phyloP scores from a whole-genome alignment of 2,113 vertebrate species.

The Megaleporinus macrocephalus region DNA sequence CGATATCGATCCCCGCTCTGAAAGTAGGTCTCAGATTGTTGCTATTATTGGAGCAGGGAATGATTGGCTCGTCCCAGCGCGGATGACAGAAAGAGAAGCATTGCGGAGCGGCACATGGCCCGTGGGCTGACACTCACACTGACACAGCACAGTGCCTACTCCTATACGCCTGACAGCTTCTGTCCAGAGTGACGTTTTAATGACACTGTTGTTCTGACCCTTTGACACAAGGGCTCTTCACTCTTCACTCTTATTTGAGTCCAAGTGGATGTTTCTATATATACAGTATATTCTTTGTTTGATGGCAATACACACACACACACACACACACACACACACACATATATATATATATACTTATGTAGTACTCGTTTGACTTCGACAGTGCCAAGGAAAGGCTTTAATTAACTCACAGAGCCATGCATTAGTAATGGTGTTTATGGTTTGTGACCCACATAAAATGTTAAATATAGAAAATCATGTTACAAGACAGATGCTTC shows the following conservation, averaged over 20 bases:
- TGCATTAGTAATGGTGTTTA: slow-evolving; percentile 54
- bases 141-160: background rate
- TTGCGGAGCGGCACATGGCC: background rate
- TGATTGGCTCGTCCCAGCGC: background rate
- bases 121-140: background rate
- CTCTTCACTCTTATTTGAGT: background rate
- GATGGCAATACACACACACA: too few relatives aligned
- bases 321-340: too few relatives aligned
- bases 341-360: background rate
- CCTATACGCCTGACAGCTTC: background rate
- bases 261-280: background rate
- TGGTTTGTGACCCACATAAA: slow-evolving; percentile 47
- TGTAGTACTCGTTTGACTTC: background rate
- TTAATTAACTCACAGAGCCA: slow-evolving; percentile 38
- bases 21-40: background rate
- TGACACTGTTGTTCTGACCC: background rate
- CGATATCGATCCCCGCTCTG: background rate
- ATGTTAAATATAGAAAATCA: slow-evolving; percentile 24
- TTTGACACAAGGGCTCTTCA: background rate
- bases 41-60: slow-evolving; percentile 20
- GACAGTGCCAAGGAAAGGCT: slow-evolving; percentile 15
- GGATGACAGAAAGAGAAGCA: background rate
- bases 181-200: background rate
- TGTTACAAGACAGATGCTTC: slow-evolving; percentile 23
- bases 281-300: background rate